Evolutionary conservation across 2,113 vertebrate genomes (phyloP).

Genomic region (Tragelaphus buxtoni): DNA sequence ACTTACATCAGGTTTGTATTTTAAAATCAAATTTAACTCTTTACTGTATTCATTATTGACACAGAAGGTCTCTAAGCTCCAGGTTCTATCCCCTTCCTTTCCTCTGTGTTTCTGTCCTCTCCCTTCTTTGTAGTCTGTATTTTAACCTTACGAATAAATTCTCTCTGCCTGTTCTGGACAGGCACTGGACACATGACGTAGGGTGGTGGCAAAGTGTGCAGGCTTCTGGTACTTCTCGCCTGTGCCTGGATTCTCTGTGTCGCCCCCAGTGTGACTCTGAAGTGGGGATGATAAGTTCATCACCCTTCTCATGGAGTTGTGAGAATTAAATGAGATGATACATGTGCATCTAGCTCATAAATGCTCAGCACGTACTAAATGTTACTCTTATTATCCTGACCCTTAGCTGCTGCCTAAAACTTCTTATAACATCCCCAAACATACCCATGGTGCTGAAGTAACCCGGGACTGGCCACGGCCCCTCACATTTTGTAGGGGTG

Average conservation of each 20-base stretch:
- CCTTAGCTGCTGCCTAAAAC: neutral
- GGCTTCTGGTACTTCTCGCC: neutral
- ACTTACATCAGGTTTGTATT: neutral
- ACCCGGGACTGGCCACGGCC: neutral
- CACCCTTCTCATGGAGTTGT: fast-evolving
- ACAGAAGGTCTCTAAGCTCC: neutral
- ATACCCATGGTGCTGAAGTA: no score
- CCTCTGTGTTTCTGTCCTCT: no score
- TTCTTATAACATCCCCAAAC: neutral
- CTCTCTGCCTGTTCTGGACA: no score
- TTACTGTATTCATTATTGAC: neutral
- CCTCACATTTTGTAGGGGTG: neutral
- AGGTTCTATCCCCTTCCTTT: no score
- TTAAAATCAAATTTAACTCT: neutral
- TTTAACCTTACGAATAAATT: no score
- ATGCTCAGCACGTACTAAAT: no score
- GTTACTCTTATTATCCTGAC: neutral
- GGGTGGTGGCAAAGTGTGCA: neutral
- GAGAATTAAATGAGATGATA: neutral
- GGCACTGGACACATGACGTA: neutral
- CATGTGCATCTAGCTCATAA: neutral
- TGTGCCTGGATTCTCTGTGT: neutral
- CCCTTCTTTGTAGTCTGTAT: no score
- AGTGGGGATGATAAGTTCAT: neutral
- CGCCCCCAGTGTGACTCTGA: neutral